These are phyloP conservation scores for Pelecanoides urinatrix DNA, from an alignment of 2,113 vertebrate genomes.

Conservation along the genomic window DNA sequence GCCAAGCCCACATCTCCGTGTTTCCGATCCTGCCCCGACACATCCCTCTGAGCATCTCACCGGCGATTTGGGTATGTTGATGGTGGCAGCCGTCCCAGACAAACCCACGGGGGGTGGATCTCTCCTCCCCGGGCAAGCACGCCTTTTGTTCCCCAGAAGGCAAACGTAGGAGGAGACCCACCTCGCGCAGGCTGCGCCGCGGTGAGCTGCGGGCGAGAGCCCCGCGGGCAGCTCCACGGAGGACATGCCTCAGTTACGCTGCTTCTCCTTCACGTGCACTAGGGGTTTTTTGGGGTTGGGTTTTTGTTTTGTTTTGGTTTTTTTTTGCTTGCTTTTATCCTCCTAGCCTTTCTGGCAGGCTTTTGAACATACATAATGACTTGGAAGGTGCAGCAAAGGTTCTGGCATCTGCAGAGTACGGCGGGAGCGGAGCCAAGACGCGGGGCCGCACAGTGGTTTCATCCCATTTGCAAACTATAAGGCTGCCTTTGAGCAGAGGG, in stretches of 20 bases:
- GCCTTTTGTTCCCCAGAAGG: slow-evolving; percentile 9
- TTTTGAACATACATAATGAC: slow-evolving; percentile 26
- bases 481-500: slow-evolving; percentile 55
- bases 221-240: not conserved
- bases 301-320: too few relatives aligned
- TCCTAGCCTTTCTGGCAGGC: slow-evolving; percentile 49
- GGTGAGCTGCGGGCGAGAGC: not conserved
- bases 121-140: not conserved
- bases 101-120: not conserved
- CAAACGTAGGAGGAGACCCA: not conserved
- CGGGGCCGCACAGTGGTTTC: slow-evolving; percentile 32
- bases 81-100: slow-evolving; percentile 30
- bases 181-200: not conserved
- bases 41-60: not conserved
- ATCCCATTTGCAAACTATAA: slow-evolving; percentile 67
- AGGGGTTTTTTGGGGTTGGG: not conserved
- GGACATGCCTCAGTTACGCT: not conserved
- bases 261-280: slow-evolving; percentile 24
- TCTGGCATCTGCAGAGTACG: not conserved
- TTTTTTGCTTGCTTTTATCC: slow-evolving; percentile 27
- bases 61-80: slow-evolving; percentile 7
- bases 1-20: not conserved
- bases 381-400: slow-evolving; percentile 42
- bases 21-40: slow-evolving; percentile 12
- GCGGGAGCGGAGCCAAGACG: slow-evolving; percentile 1